Percentiles rank a stretch among this genome's conserved stretches.
Conservation (phyloP, 2,888 invertebrate genomes). For the Zhengitettix transpicula region DNA sequence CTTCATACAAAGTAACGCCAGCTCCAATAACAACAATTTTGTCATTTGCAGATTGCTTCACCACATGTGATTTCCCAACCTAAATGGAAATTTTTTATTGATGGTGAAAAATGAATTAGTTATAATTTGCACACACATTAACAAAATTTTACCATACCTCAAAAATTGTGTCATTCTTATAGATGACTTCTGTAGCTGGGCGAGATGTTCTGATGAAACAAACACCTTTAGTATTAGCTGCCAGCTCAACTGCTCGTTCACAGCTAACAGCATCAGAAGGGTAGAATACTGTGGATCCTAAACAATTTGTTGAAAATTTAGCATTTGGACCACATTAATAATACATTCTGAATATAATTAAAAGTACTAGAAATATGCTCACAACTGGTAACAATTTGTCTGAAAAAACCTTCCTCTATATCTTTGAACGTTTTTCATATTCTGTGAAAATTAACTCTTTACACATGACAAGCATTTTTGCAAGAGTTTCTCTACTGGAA, state of each 20-base stretch:
- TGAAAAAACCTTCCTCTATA: too few species aligned
- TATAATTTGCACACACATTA: not conserved
- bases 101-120: not conserved
- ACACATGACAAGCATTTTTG: too few species aligned
- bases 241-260: conserved; percentile 88
- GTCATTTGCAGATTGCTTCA: conserved; percentile 60
- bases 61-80: conserved; percentile 63
- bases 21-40: conserved; percentile 77
- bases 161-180: conserved; percentile 69
- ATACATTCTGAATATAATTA: too few species aligned
- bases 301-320: too few species aligned
- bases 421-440: too few species aligned
- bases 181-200: conserved; percentile 75
- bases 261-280: conserved; percentile 83
- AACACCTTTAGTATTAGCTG: conserved; percentile 86
- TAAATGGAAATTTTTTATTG: conserved; percentile 17
- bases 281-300: conserved; percentile 44
- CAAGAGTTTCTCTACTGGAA: too few species aligned
- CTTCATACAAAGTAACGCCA: conserved; percentile 87
- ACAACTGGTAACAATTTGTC: too few species aligned
- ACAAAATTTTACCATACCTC: conserved; percentile 29
- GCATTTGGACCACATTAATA: too few species aligned
- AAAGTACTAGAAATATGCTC: too few species aligned
- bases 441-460: too few species aligned
- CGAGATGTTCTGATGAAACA: conserved; percentile 93